Conservation (phyloP, 2,113 vertebrate species). For the Myotis yumanensis region DNA sequence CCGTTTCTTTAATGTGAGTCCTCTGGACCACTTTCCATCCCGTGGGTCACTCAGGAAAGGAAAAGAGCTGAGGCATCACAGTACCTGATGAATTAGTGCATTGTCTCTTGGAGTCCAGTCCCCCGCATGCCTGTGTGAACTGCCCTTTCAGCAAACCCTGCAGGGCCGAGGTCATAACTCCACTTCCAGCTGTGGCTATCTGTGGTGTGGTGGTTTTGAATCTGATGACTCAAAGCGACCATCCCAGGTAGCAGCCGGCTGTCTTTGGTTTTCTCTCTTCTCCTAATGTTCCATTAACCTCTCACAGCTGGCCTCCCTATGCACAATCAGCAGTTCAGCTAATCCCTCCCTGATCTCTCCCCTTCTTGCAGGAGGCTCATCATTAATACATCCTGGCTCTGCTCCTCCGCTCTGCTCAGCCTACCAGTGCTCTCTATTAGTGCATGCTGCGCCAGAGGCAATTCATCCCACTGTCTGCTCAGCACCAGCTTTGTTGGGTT, state of each 20-base stretch:
- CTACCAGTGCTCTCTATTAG: slow-evolving; percentile 31
- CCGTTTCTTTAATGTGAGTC: neutral
- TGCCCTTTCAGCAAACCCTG: slow-evolving; percentile 63
- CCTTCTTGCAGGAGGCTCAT: slow-evolving; percentile 63
- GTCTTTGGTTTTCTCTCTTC: slow-evolving; percentile 75
- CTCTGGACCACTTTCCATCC: neutral
- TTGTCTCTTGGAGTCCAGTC: neutral
- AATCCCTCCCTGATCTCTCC: slow-evolving; percentile 72
- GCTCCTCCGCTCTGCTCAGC: neutral
- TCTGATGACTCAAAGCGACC: slow-evolving; percentile 73
- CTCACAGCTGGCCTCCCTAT: slow-evolving; percentile 78
- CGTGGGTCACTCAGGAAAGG: neutral
- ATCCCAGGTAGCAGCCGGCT: slow-evolving; percentile 74
- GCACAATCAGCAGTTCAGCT: slow-evolving; percentile 79
- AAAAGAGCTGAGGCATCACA: neutral
- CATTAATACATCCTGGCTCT: slow-evolving; percentile 69
- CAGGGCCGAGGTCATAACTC: slow-evolving; percentile 28
- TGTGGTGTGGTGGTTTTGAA: slow-evolving; percentile 55
- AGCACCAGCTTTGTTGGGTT: slow-evolving; percentile 72
- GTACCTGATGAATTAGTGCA: neutral
- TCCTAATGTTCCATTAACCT: slow-evolving; percentile 82
- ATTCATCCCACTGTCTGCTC: slow-evolving; percentile 60
- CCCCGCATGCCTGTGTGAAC: neutral
- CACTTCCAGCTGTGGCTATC: slow-evolving; percentile 39
- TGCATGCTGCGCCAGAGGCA: slow-evolving; percentile 55